These are phyloP conservation scores for Prochilodus magdalenae DNA, from an alignment of 2,113 vertebrate species.

Conservation along the genomic window DNA sequence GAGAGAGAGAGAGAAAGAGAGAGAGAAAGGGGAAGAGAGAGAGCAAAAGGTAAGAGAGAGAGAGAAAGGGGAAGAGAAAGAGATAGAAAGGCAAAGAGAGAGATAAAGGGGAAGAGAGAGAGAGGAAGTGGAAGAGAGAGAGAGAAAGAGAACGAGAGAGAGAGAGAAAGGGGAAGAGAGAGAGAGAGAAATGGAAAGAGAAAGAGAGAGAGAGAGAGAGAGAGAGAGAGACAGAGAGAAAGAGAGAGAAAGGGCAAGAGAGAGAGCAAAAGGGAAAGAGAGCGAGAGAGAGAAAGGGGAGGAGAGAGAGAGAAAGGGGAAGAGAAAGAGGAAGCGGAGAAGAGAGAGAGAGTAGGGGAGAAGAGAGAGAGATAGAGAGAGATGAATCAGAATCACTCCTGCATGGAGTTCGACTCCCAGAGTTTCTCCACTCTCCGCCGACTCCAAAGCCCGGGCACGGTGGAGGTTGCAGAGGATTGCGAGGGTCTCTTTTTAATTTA, in stretches of 20 bases:
- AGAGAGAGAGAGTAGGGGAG: too few species aligned
- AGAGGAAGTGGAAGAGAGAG: constrained; percentile 9
- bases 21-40: neutral
- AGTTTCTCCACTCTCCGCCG: neutral
- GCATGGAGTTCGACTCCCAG: constrained; percentile 27
- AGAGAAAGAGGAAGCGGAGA: too few species aligned
- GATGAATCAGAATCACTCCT: constrained; percentile 42
- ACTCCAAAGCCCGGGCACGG: neutral
- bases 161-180: constrained; percentile 26
- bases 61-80: neutral
- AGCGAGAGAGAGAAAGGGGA: too few species aligned
- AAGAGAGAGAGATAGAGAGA: neutral
- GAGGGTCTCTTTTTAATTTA: constrained; percentile 5
- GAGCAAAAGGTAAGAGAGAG: neutral
- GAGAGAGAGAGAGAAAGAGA: neutral
- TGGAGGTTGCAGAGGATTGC: constrained; percentile 31
- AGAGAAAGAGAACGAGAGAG: neutral
- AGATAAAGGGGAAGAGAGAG: neutral
- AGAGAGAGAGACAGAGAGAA: constrained; percentile 21
- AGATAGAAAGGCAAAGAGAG: neutral
- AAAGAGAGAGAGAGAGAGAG: neutral
- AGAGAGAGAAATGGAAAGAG: neutral
- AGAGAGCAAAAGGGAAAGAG: too few species aligned
- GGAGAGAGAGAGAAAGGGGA: too few species aligned
- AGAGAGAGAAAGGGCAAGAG: neutral